Percentiles rank a stretch among this genome's conserved stretches.
These are phyloP conservation scores for Masticophis lateralis DNA, from an alignment of 2,797 vertebrate species.

Conservation along the genomic window DNA sequence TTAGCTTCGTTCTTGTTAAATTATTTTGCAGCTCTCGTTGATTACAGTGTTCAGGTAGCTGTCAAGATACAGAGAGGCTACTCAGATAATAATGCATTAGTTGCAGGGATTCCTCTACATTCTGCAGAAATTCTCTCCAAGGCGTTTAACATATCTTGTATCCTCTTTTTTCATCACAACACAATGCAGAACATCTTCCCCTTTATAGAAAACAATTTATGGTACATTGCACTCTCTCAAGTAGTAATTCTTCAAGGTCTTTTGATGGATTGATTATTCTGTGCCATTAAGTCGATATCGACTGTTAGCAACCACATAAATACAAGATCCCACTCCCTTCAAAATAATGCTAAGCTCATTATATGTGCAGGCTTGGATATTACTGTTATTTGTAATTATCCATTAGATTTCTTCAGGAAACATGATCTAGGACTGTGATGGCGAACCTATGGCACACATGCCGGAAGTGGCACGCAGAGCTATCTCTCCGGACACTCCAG, in stretches of 20 bases:
- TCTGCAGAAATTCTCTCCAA: background rate
- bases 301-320: background rate
- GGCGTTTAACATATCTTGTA: constrained; percentile 14
- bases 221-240: background rate
- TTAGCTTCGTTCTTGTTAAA: constrained; percentile 25
- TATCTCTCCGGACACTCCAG: no score
- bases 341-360: background rate
- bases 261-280: background rate
- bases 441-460: no score
- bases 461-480: no score
- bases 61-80: constrained; percentile 6
- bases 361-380: background rate
- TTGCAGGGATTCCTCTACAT: background rate
- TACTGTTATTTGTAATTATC: background rate
- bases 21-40: background rate
- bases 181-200: constrained; percentile 14
- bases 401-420: background rate
- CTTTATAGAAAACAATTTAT: constrained; percentile 19
- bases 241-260: background rate
- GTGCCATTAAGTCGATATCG: background rate
- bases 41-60: constrained; percentile 11
- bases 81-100: background rate
- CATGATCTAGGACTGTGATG: background rate
- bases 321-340: background rate
- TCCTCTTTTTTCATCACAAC: constrained; percentile 17